phyloP scores from a whole-genome alignment of 2,888 invertebrate species.

The Branchellion lobata region DNA sequence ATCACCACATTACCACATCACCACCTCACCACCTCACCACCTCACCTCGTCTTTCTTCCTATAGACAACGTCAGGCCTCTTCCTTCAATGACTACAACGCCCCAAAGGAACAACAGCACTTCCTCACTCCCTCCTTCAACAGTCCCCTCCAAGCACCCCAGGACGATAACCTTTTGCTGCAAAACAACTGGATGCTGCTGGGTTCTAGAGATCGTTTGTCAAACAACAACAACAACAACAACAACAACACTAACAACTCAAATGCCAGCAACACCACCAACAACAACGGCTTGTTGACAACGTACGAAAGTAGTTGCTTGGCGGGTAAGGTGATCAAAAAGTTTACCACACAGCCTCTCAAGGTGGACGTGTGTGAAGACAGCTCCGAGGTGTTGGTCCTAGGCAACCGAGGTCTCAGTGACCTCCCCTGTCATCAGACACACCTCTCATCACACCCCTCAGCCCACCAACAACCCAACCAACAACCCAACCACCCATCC shows the following conservation, averaged over 20 bases:
- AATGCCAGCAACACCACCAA: constrained; percentile 4
- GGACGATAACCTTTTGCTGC: not conserved
- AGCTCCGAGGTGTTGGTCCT: not conserved
- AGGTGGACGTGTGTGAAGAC: not conserved
- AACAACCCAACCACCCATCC: not conserved
- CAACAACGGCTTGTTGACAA: constrained; percentile 9
- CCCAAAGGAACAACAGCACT: constrained; percentile 30
- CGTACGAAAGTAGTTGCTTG: constrained; percentile 9
- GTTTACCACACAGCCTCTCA: not conserved
- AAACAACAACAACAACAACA: not conserved
- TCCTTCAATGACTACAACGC: constrained; percentile 18
- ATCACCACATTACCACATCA: no score
- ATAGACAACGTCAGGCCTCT: constrained; percentile 26
- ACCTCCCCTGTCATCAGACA: not conserved
- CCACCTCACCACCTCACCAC: no score
- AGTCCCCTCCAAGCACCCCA: not conserved
- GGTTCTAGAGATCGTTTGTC: not conserved
- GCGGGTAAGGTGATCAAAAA: not conserved
- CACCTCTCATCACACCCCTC: not conserved
- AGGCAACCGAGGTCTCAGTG: not conserved
- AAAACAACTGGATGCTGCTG: constrained; percentile 14
- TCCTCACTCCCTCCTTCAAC: not conserved
- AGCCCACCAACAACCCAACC: not conserved
- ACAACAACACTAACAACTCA: constrained; percentile 14
- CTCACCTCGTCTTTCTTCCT: no score